Base-by-base conservation (phyloP, 1,140 invertebrate species). In the Dendrolimus kikuchii region DNA sequence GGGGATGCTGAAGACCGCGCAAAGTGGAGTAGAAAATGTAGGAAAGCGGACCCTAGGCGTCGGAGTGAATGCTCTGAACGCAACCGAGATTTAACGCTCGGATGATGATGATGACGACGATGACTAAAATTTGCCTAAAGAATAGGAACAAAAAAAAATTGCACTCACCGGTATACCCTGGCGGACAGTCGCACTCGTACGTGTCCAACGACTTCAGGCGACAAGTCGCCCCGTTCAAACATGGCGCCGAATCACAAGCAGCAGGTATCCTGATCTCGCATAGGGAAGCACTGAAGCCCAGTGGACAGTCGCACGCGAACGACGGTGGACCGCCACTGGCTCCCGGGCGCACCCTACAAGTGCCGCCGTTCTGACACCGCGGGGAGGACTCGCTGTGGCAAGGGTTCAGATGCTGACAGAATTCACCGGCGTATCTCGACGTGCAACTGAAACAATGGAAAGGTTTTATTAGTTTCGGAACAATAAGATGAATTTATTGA, bases 191-290 rank as follows among this genome's bases (percentile, higher is more conserved):
- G 76, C 96, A 98, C 53, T 92, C 92, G 84, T 95, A 97, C 42
- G 92, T 92, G 53, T 92, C 87, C 5, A 98, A 81, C 8, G 92
- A 92, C 60, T 91, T 91, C 9, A 98, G 89, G 48, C 92, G 89
- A 74, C 96, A 98, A 5, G 92, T 93, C 23, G 95, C 96, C 7
- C 95, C 95, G 74, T 97, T 95, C 58, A 91, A 83, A 77, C 96
- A 98, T 0, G 96, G 96, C 42, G 90, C 89, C 2, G 92, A 93
- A 86, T 98, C 96, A 80, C 98, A 99, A 6, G 94, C 95, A 83
- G 97, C 97, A 3, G 92, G 91, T 45, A 97, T 92, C 5, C 92
- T 90, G 60, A 98, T 95, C 87, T 99, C 97, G 87, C 98, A 99
- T 6, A 98, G 89, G 2, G 94, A 95, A 6, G 96, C 97, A 51